Base-by-base conservation (phyloP, 2,888 invertebrate genomes). In the Apamea crenata region DNA sequence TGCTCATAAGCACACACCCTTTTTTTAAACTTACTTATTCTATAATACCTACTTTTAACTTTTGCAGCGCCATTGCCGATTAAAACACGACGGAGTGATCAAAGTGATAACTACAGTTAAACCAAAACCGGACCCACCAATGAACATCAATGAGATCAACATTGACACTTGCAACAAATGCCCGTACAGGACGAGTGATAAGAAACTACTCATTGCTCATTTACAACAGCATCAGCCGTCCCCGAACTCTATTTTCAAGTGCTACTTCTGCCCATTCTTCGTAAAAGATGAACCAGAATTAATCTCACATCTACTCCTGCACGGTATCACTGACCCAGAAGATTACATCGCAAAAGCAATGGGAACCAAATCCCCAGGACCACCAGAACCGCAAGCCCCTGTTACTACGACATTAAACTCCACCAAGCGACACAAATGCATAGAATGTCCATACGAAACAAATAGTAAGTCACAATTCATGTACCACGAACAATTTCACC, bases 401-500 rank as follows among this genome's bases (percentile, higher is more conserved):
- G 36, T 82, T n/a, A 47, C 80, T 74, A 84, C 90, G 59, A 88
- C 92, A 68, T 85, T 90, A n/a, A 93, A 94, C 56, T 85, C 91
- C 18, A 95, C 95, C 7, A 98, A 98, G 91, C 97, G 98, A 82
- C 98, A 98, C 93, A 97, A 97, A 92, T 99, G 99, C 92, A 97
- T 97, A 10, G 97, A 98, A 77, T 99, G 99, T 93, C 99, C 99
- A 0, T 99, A 98, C 93, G 98, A 98, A 87, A 98, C 98, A 63
- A 98, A 98, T 92, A 98, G 98, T 93, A 98, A 98, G 93, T 98
- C 98, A 47, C 99, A 99, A 94, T 98, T 98, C 94, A 97, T 98
- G 92, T 98, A 99, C 92, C 99, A 99, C 92, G 98, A 98, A 91
- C 98, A 99, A 91, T 98, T 99, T 93, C 99, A 99, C 92, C 97